Base-by-base conservation (phyloP, 2,113 vertebrate genomes). In the Crotalus horridus region DNA sequence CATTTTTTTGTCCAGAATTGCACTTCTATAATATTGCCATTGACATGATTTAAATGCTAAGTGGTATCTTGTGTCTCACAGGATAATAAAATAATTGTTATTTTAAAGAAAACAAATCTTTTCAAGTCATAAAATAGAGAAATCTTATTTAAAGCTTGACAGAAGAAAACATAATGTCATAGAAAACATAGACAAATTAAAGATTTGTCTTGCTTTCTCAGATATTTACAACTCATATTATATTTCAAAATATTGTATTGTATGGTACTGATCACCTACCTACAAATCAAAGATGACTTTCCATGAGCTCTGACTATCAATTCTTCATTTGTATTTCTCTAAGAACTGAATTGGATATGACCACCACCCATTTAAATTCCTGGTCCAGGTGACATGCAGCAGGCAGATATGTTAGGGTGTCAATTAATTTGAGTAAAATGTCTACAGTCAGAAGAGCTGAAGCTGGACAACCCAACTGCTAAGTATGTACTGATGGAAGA, bases 1-100 rank as follows among this genome's bases (percentile, higher is more conserved):
- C 53, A 61, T 95, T 95, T 95, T 96, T 96, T 95, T 95, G 51
- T 95, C 94, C 94, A 95, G 93, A 96, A 91, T 94, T 97, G 95
- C 54, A 95, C 59, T 95, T 74, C 69, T 81, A 94, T 93, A 95
- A 90, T 93, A 87, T 89, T 95, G 96, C 74, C 92, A 69, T 92
- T 95, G 95, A 96, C 92, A 94, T 94, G 92, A 96, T 94, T 95
- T 90, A 95, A 93, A 53, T 90, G 90, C 91, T 93, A 39, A 95
- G 92, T 93, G 64, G n/a, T 94, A 90, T 88, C 39, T 95, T 92
- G 48, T 61, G 48, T 90, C 91, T 95, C 21, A 0, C 87, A 92
- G 95, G 96, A 93, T 93, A 96, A 94, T 95, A 93, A 92, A 96
- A 94, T 95, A 93, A 92, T 89, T 93, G 92, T 93, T 95, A 69